Base-by-base conservation (phyloP, 2,797 vertebrate genomes). In the Lagodon rhomboides region DNA sequence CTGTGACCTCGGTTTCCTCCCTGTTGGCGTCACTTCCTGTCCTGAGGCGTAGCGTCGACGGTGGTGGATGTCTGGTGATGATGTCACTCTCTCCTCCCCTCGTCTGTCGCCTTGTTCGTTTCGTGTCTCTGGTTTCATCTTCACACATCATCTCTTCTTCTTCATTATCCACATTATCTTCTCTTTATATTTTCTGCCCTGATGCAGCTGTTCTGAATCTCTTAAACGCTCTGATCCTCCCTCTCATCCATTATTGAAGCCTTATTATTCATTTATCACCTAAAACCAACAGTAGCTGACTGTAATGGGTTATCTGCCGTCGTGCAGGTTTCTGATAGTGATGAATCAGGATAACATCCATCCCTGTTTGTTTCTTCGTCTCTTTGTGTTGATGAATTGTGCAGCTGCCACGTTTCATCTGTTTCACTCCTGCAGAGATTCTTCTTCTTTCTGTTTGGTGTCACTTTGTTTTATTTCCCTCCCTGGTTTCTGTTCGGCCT, bases 351-450 rank as follows among this genome's bases (percentile, higher is more conserved):
- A 23, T 61, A 22, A 34, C 6, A 11, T 23, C 47, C 11, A 34
- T 53, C 34, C 34, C 61, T 12, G 30, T 53, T 12, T 25, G 44
- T 56, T 18, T 69, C 55, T 44, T 53, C 46, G 4, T 23, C n/a
- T 65, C 74, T 55, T 27, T 46, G 20, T 47, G 16, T 38, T 43
- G 30, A 41, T 73, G 38, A 54, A 43, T 30, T 25, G 16, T 50
- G 49, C 66, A 25, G 59, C 58, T 51, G 53, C 0, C 12, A 2
- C 38, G n/a, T 66, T 3, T 68, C 49, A 22, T 25, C 54, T 51
- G 25, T 43, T 34, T 60, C n/a, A 22, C 10, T 60, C 46, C 4
- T 49, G 54, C 46, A 60, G 53, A 41, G 13, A 41, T 49, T 49
- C 18, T 49, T 72, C 44, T 61, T 55, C 0, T 73, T 13, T 65